phyloP scores from a whole-genome alignment of 2,797 vertebrate genomes.

The Pipistrellus pipistrellus region DNA sequence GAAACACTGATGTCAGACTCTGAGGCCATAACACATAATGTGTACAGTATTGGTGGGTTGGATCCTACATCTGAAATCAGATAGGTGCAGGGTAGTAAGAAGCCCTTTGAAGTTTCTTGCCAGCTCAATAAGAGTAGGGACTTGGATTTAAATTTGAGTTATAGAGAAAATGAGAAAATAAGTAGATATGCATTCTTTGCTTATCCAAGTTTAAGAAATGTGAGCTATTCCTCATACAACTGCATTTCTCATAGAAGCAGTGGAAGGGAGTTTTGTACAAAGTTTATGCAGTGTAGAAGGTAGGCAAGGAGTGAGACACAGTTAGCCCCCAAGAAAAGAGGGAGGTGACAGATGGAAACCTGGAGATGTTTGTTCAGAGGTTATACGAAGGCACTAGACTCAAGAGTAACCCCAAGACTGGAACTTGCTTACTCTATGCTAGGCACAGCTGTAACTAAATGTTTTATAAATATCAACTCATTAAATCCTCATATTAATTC shows the following conservation, averaged over 20 bases:
- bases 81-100: neutral
- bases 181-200: neutral
- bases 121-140: neutral
- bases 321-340: neutral
- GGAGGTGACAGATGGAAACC: neutral
- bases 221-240: neutral
- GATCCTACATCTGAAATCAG: neutral
- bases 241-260: neutral
- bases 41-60: neutral
- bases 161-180: neutral
- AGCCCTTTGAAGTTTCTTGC: neutral
- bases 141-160: neutral
- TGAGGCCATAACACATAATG: neutral
- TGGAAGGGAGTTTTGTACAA: neutral
- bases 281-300: neutral
- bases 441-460: constrained; percentile 12
- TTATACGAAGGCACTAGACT: neutral
- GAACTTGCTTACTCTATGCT: neutral
- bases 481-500: neutral
- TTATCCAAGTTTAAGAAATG: neutral
- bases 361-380: neutral
- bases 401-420: neutral
- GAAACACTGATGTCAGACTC: neutral
- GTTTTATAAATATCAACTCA: constrained; percentile 41
- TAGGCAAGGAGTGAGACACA: neutral